Conservation (phyloP, 2,888 invertebrate genomes). For the Onthophagus sagittarius region DNA sequence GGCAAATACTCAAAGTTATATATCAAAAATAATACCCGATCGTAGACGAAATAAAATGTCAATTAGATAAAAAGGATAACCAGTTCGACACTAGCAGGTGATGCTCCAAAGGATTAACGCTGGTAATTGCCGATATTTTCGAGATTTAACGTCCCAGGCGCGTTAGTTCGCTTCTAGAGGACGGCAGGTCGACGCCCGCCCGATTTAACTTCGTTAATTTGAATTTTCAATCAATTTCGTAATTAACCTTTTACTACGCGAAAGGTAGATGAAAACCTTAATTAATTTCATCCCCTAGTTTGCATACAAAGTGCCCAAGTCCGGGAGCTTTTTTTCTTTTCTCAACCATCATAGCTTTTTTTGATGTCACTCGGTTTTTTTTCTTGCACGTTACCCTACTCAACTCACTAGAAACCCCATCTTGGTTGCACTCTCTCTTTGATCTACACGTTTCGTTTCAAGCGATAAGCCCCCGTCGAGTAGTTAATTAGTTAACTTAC, state of each 20-base stretch:
- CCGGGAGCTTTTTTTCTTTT: neutral
- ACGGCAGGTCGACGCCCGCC: constrained; percentile 36
- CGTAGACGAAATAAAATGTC: no score
- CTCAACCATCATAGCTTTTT: neutral
- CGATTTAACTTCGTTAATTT: constrained; percentile 43
- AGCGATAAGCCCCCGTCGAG: neutral
- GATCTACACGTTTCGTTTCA: neutral
- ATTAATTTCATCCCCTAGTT: constrained; percentile 27
- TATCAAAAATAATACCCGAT: no score
- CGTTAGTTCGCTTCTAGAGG: neutral
- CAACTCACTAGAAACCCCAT: neutral
- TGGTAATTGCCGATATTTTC: constrained; percentile 48
- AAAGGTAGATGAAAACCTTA: constrained; percentile 30
- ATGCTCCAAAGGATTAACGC: constrained; percentile 47
- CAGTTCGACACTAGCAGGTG: constrained; percentile 37
- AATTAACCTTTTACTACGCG: constrained; percentile 36
- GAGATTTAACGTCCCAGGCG: constrained; percentile 39
- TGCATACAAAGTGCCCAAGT: constrained; percentile 11
- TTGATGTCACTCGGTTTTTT: neutral
- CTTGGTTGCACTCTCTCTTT: neutral
- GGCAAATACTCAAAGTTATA: no score
- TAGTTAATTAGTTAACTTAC: neutral
- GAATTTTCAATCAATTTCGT: constrained; percentile 41
- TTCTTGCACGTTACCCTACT: neutral
- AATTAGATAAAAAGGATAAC: no score